phyloP scores from a whole-genome alignment of 2,797 vertebrate genomes.

The Chloroceryle amazona region DNA sequence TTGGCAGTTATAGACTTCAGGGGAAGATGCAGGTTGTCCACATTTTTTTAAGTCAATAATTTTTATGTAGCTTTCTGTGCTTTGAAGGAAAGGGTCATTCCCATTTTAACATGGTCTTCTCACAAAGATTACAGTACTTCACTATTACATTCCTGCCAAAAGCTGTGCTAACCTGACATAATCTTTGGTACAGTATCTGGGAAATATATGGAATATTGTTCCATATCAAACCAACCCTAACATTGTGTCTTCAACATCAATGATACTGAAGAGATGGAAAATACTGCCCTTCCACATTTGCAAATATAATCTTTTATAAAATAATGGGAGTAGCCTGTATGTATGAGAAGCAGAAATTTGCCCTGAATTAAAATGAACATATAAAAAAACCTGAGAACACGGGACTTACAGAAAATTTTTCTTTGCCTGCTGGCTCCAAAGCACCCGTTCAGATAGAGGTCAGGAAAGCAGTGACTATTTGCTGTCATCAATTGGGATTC shows the following conservation, averaged over 20 bases:
- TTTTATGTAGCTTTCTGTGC: not conserved
- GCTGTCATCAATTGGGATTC: not conserved
- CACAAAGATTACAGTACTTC: not conserved
- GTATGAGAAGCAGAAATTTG: not conserved
- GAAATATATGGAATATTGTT: not conserved
- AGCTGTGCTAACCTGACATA: not conserved
- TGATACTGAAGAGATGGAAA: not conserved
- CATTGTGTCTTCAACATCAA: not conserved
- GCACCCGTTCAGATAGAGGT: not conserved
- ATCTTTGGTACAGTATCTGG: not conserved
- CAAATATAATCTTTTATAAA: not conserved
- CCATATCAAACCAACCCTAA: not conserved
- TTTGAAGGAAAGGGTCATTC: not conserved
- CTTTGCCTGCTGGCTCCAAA: not conserved
- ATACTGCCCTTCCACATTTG: not conserved
- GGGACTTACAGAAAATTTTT: not conserved
- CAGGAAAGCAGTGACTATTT: not conserved
- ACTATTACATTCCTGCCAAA: not conserved
- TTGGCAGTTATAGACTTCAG: not conserved
- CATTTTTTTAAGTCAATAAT: not conserved
- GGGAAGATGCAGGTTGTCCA: not conserved
- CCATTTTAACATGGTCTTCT: not conserved
- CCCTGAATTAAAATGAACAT: not conserved
- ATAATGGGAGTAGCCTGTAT: not conserved
- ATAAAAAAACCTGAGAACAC: not conserved